phyloP scores from a whole-genome alignment of 2,113 vertebrate genomes.

The Nettapus auritus region DNA sequence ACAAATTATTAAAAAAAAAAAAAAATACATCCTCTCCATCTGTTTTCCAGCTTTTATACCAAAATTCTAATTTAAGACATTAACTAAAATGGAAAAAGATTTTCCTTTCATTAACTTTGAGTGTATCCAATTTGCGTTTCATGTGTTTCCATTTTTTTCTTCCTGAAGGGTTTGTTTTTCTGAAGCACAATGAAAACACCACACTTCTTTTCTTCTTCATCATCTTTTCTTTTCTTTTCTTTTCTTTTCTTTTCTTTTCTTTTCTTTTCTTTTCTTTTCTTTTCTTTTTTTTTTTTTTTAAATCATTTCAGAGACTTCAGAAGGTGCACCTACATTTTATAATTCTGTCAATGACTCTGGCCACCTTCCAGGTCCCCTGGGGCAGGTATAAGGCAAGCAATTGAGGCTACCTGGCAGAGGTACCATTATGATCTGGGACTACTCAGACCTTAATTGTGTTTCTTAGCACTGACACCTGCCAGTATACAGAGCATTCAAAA shows the following conservation, averaged over 20 bases:
- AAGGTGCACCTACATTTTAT: slow-evolving; percentile 15
- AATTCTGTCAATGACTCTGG: slow-evolving; percentile 25
- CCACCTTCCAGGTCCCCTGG: neutral
- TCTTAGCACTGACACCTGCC: slow-evolving; percentile 16
- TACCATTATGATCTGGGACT: neutral
- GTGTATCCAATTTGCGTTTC: slow-evolving; percentile 59
- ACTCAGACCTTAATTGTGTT: neutral
- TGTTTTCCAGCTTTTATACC: slow-evolving; percentile 69
- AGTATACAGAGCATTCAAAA: neutral
- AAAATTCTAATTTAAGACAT: slow-evolving; percentile 70
- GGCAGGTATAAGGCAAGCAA: neutral
- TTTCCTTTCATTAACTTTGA: slow-evolving; percentile 74
- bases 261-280: no score
- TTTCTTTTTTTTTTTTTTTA: neutral
- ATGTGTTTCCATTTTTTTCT: slow-evolving; percentile 65
- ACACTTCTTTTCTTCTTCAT: neutral
- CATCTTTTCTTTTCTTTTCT: neutral
- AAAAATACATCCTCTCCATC: slow-evolving; percentile 46
- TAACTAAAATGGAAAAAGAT: slow-evolving; percentile 65
- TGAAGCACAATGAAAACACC: slow-evolving; percentile 59
- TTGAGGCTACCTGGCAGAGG: neutral
- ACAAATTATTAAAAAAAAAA: slow-evolving; percentile 57
- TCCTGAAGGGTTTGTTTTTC: slow-evolving; percentile 58
- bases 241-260: neutral
- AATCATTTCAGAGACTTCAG: slow-evolving; percentile 39